Evolutionary conservation across 2,113 vertebrate genomes (phyloP).

Genomic region (Myiozetetes cayanensis): DNA sequence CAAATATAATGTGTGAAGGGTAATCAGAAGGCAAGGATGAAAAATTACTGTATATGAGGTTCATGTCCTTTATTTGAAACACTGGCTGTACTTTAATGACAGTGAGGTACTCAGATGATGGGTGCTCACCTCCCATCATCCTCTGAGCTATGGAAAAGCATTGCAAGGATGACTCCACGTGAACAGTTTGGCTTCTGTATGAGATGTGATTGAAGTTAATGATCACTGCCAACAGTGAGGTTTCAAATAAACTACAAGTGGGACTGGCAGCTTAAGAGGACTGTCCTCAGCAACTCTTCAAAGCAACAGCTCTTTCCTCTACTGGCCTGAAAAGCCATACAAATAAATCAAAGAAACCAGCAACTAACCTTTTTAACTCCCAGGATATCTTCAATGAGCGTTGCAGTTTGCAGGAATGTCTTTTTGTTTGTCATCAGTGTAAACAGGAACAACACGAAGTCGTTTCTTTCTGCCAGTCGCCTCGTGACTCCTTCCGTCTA

Average conservation of each 20-base stretch:
- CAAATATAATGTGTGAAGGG: neutral
- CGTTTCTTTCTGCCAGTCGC: slow-evolving; percentile 88
- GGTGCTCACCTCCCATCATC: neutral
- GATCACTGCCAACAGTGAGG: neutral
- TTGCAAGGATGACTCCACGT: neutral
- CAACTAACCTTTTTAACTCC: slow-evolving; percentile 91
- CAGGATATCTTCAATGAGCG: slow-evolving; percentile 92
- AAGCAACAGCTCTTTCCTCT: neutral
- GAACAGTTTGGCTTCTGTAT: neutral
- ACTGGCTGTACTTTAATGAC: neutral
- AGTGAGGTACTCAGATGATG: neutral
- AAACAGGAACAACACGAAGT: slow-evolving; percentile 94
- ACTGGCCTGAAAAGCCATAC: neutral
- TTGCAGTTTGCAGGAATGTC: slow-evolving; percentile 95
- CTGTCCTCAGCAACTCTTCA: neutral
- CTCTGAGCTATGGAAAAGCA: neutral
- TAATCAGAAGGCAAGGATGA: neutral
- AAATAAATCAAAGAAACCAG: neutral
- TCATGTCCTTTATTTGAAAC: neutral
- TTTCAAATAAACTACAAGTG: neutral
- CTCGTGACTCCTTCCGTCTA: slow-evolving; percentile 92
- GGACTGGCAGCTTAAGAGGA: neutral
- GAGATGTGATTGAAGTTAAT: neutral
- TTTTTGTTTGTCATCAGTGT: slow-evolving; percentile 96
- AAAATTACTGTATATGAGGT: neutral